Base-by-base conservation (phyloP, 2,113 vertebrate genomes). In the Leptocoma aspasia region DNA sequence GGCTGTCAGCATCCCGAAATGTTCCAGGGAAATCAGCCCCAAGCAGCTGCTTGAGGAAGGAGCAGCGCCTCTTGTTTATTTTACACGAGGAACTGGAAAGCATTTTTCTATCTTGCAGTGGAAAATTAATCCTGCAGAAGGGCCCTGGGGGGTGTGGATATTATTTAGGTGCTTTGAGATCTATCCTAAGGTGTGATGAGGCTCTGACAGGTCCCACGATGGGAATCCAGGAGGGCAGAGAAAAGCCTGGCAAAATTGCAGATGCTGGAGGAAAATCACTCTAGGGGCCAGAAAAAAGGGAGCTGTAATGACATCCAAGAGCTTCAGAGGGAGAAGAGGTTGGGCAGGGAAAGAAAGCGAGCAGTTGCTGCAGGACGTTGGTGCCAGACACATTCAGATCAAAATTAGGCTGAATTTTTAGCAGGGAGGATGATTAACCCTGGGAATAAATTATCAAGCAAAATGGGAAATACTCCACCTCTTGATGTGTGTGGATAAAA, bases 1-100 rank as follows among this genome's bases (percentile, higher is more conserved):
- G 80, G 94, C 94, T 89, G 78, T 89, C 87, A 97, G 83, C 86
- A 94, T 68, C 95, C 95, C 95, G 26, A 83, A 80, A 61, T 33
- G 4, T 57, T 66, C 27, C 13, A 15, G 85, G 82, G 93, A 97
- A 94, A 97, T 61, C 89, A 71, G 70, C 68, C 81, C 84, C 63
- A 13, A 61, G 27, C 88, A 63, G 57, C 72, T 47, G 63, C 69
- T 35, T 1, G 37, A 66, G 70, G 76, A 84, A 39, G 42, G 54
- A 35, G 84, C 39, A 49, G 68, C 1, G 8, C 13, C 37, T 49
- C 1, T 41, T 33, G 42, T 85, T 90, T 75, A 47, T 77, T 93
- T 82, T 37, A 8, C 60, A 16, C 1, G 1, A 31, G 45, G 47
- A 88, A 19, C 47, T 42, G 70, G 75, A 33, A 94, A 61, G 47